Conservation (phyloP, 2,888 invertebrate species). For the Cerastoderma edule region DNA sequence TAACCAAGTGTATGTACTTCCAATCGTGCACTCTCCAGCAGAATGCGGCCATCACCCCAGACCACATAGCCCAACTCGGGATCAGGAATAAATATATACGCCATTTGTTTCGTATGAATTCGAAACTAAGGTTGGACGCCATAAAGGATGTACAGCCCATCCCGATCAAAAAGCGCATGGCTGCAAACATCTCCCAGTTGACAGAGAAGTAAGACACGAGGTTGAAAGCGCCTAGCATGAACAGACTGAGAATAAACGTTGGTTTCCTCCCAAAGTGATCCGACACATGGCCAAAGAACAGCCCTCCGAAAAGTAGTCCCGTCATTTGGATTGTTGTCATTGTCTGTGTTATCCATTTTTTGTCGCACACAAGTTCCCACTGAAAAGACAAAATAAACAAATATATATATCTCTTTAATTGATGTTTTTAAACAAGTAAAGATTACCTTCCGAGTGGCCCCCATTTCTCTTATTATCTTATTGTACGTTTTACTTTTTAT, state of each 20-base stretch:
- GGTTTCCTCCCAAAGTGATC: slow-evolving; percentile 66
- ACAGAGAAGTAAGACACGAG: slow-evolving; percentile 61
- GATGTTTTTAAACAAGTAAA: too few species aligned
- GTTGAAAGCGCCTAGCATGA: slow-evolving; percentile 46
- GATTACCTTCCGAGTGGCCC: too few species aligned
- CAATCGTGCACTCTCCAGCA: slow-evolving; percentile 65
- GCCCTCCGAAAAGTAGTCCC: slow-evolving; percentile 65
- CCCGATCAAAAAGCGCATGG: slow-evolving; percentile 64
- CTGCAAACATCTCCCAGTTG: slow-evolving; percentile 71
- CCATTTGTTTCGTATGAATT: slow-evolving; percentile 65
- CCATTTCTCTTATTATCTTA: too few species aligned
- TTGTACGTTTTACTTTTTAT: too few species aligned
- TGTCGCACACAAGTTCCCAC: slow-evolving; percentile 66
- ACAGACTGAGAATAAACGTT: slow-evolving; percentile 52
- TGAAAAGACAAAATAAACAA: slow-evolving; percentile 36
- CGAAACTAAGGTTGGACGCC: slow-evolving; percentile 37
- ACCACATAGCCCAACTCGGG: slow-evolving; percentile 63
- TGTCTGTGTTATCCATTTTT: slow-evolving; percentile 60
- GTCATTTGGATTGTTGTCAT: slow-evolving; percentile 68
- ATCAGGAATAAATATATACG: slow-evolving; percentile 51
- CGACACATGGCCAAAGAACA: slow-evolving; percentile 63
- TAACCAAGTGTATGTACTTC: slow-evolving; percentile 64
- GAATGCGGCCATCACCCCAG: slow-evolving; percentile 57
- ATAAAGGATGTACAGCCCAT: slow-evolving; percentile 55
- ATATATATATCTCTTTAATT: too few species aligned